Evolutionary conservation across 1,140 invertebrate species (phyloP), one percentile per base, ranked within the genome.

Genomic region (Hyles vespertilio): DNA sequence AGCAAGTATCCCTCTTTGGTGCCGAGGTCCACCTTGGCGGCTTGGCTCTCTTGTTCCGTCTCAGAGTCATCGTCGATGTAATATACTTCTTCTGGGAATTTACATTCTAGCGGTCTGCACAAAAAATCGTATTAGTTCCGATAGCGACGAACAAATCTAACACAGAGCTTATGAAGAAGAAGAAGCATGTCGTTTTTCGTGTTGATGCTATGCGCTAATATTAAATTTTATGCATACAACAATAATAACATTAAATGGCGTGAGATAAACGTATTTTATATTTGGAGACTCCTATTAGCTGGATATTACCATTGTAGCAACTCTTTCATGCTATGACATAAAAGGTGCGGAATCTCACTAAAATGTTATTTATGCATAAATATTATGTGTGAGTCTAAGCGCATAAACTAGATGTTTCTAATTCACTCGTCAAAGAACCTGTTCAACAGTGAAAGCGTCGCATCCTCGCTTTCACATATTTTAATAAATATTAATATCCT

Each of bases 1-100:
- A 96, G 92, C 55, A 98, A 84, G 89, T 95, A 97, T 0, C 96
- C 96, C 85, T 97, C 94, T 87, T 97, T 98, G 33, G 94, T 95
- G 56, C 97, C 94, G 48, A 93, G 91, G 79, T 95, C 93, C 59
- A 91, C 90, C 90, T 93, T 67, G 74, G 91, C 55, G 89, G 82
- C 59, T 90, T 92, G 89, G 90, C 94, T 94, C 87, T 96, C 94
- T 87, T 96, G 94, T 50, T 94, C 92, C 69, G 93, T 92, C 88
- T 97, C 96, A 55, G 92, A 91, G 81, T 98, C 96, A 4, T 94
- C 93, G 89, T 98, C 96, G 62, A 96, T 93, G 89, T 96, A 95
- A 76, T 95, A 98, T 1, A 96, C 95, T 84, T 97, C 95, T 76
- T 94, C 92, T 4, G 96, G 84, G 62, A 93, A 89, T 76, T 93